Evolutionary conservation across 2,888 invertebrate species (phyloP), one percentile per base, ranked within the genome.

Genomic region (Euplagia quadripunctaria): DNA sequence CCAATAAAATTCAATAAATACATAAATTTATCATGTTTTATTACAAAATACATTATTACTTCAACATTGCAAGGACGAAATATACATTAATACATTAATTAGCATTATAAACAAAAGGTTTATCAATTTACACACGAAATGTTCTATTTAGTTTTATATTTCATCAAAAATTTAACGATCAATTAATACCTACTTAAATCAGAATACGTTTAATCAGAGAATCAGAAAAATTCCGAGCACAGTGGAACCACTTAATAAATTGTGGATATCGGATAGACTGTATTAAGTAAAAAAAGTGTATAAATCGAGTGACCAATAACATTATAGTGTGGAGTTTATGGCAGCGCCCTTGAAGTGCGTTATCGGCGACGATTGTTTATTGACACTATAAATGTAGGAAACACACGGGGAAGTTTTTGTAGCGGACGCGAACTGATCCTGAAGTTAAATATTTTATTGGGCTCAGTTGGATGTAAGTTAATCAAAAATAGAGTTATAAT

Each of bases 261-360:
- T 93, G 92, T 92, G 89, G 79, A 83, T 87, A 86, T 84, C 85
- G 88, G 86, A 87, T 86, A 82, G 83, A 84, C 83, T 82, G 85
- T 87, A 88, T 82, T 78, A 73, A 83, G 77, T 90, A 92, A 91
- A 92, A 91, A 90, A 87, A 85, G 87, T 89, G 84, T 88, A 91
- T 92, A 93, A 92, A 93, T 91, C 91, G 91, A 91, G 88, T 90
- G 89, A 90, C 94, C 93, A 94, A 94, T 94, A 94, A 94, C 94
- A 93, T 88, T 94, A 94, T 93, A 93, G 92, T 91, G 88, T 85
- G 86, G 91, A 87, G 93, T 94, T 94, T 94, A 95, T 93, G 93
- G 88, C 90, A 91, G 91, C 91, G 92, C 89, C 93, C 92, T 93
- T 92, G 92, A 89, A 90, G 89, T 85, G 86, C 88, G 91, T 93